Base-by-base conservation (phyloP, 2,888 invertebrate species). In the Phengaris alcon region DNA sequence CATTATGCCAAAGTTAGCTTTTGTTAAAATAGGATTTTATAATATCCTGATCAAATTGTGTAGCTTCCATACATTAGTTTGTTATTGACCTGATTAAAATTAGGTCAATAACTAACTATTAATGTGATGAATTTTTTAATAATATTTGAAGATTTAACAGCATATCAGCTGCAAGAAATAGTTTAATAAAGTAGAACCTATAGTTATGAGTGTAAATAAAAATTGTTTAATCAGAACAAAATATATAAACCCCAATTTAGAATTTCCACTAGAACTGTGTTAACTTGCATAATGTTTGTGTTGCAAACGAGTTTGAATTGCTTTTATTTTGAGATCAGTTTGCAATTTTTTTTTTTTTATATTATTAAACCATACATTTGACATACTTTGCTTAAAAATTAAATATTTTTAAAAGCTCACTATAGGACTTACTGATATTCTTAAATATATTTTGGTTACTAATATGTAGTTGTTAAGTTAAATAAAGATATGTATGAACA, bases 381-480 rank as follows among this genome's bases (percentile, higher is more conserved):
- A 22, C 46, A 51, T 10, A 9, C n/a, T 74, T 35, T 59, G 64
- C 57, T 64, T 74, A 51, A 9, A 64, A 64, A 10, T 74, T 51
- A 51, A 8, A 74, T 59, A 2, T 52, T 13, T 35, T 15, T 3
- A 51, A 59, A 55, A 48, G 6, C 57, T 48, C 13, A 55, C 46
- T 73, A 22, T 59, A 64, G 10, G 64, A 64, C 64, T 64, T 64
- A 64, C 35, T 44, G 64, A 12, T 64, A 35, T 64, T 64, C 64
- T 48, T 77, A 78, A 81, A 80, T 75, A 75, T 82, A 81, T 81
- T 81, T 80, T 80, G 81, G 78, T 81, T 81, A 82, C 78, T 80
- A 79, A 75, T 77, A 77, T 57, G 44, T 72, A 74, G 76, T 76
- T 76, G 64, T 77, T 76, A 75, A 78, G 51, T 69, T 69, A 69